Base-by-base conservation (phyloP, 2,888 invertebrate genomes). In the Octodonta nipae region DNA sequence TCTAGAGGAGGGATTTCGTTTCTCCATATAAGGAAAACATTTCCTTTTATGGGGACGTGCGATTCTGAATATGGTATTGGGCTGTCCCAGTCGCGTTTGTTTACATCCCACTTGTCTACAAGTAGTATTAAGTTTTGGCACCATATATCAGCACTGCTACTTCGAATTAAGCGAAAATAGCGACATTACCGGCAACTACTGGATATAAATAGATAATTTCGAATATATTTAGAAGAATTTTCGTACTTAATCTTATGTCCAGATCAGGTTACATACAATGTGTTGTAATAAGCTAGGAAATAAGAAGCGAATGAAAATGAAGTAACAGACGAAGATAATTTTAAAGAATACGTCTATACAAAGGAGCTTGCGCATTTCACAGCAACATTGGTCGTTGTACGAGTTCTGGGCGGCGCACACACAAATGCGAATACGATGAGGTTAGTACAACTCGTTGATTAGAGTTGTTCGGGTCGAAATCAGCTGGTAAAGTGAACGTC, bases 31-130 rank as follows among this genome's bases (percentile, higher is more conserved):
- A 74, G 79, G 75, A 69, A 71, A 73, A 71, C 71, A 74, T 71
- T 72, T 68, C 81, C 80, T 73, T 79, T 79, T 79, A 80, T 74
- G 80, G 80, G 68, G 76, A 68, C 73, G 73, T 68, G 67, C 70
- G 72, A 67, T 73, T 75, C 80, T 79, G 79, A 80, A 80, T 79
- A 80, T 75, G 80, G 80, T 71, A 70, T 70, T 72, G 73, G 75
- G 73, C 76, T 70, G 73, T 71, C 71, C 70, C 63, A 65, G 49
- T 47, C 54, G 57, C 52, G 57, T 52, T 50, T 60, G 59, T 60
- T 55, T 54, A 55, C 59, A 51, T 59, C 61, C 60, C 58, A 63
- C 62, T 49, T 50, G n/a, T n/a, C n/a, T n/a, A n/a, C n/a, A n/a
- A n/a, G n/a, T n/a, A n/a, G n/a, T n/a, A n/a, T n/a, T n/a, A n/a